phyloP scores from a whole-genome alignment of 2,797 vertebrate genomes.

The Ispidina lecontei region DNA sequence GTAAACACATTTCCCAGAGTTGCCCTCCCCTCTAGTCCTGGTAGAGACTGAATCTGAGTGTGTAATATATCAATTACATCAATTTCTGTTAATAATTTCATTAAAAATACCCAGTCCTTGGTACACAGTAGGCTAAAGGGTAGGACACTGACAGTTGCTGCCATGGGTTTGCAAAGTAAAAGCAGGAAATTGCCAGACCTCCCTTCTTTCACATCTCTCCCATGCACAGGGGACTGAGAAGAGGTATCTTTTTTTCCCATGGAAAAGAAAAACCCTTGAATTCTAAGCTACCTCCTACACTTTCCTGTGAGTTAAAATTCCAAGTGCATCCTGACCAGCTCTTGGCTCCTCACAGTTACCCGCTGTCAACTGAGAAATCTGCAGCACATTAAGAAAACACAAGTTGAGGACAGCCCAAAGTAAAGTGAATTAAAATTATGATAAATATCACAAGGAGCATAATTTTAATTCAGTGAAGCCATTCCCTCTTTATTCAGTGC shows the following conservation, averaged over 20 bases:
- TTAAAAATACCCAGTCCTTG: neutral
- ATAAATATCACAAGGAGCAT: neutral
- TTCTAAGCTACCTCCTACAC: conserved; percentile 57
- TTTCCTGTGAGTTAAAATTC: conserved; percentile 51
- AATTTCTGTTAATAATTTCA: neutral
- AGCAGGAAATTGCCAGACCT: conserved; percentile 17
- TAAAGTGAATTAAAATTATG: neutral
- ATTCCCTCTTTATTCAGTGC: neutral
- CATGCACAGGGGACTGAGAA: conserved; percentile 29
- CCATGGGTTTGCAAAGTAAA: neutral
- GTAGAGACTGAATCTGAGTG: neutral
- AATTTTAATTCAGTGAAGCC: neutral
- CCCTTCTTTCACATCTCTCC: conserved; percentile 4
- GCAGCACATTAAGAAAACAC: conserved; percentile 9
- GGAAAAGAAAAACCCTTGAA: neutral
- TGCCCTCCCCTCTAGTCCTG: neutral
- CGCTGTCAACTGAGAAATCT: conserved; percentile 6
- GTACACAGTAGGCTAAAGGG: neutral
- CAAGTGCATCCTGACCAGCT: neutral
- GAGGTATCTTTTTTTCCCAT: conserved; percentile 59
- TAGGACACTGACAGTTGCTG: neutral
- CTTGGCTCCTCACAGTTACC: neutral
- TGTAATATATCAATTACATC: neutral
- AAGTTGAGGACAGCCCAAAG: neutral
- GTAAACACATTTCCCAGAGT: neutral